phyloP scores from a whole-genome alignment of 2,113 vertebrate genomes.

The Oryzias celebensis region DNA sequence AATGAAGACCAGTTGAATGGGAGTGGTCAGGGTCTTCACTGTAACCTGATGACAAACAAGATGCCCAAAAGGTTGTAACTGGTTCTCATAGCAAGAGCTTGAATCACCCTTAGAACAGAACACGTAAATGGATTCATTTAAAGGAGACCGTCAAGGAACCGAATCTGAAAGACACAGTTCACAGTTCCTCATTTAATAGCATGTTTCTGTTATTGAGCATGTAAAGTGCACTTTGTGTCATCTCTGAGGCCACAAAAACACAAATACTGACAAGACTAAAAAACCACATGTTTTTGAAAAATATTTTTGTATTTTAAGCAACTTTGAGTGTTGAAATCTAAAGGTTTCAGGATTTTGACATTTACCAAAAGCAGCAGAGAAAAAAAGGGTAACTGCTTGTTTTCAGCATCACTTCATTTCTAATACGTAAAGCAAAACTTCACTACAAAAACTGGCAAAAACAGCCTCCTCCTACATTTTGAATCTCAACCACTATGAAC shows the following conservation, averaged over 20 bases:
- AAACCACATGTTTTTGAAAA: background rate
- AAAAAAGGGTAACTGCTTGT: too few relatives aligned
- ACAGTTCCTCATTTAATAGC: conserved; percentile 79
- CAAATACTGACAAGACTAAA: conserved; percentile 11
- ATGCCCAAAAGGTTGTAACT: background rate
- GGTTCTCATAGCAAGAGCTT: background rate
- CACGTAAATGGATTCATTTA: conserved; percentile 60
- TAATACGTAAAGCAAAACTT: too few relatives aligned
- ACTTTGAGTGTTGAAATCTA: too few relatives aligned
- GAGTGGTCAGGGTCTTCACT: background rate
- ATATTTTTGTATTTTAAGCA: too few relatives aligned
- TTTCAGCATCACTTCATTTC: too few relatives aligned
- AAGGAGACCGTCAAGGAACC: conserved; percentile 77
- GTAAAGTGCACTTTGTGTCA: conserved; percentile 23
- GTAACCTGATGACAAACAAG: background rate
- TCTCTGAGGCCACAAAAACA: conserved; percentile 30
- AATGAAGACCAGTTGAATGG: background rate
- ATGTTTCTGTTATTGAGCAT: conserved; percentile 40
- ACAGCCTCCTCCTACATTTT: too few relatives aligned
- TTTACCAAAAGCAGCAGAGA: too few relatives aligned
- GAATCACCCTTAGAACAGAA: conserved; percentile 44
- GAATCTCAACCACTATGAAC: too few relatives aligned
- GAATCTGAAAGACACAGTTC: conserved; percentile 80
- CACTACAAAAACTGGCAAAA: too few relatives aligned
- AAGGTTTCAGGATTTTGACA: too few relatives aligned